phyloP scores from a whole-genome alignment of 2,797 vertebrate genomes.

The Danio jaintianensis region DNA sequence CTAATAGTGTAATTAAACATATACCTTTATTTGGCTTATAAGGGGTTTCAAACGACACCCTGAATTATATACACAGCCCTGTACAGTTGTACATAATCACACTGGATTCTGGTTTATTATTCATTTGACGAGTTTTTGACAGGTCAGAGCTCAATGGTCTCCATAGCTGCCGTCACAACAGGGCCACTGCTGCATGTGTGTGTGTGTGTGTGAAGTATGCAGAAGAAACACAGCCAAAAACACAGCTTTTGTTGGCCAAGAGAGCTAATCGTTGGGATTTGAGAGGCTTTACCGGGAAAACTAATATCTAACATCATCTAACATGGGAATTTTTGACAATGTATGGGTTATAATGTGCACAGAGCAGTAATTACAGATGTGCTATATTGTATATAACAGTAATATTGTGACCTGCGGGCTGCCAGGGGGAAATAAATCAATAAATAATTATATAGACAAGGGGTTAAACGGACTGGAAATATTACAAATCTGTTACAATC shows the following conservation, averaged over 20 bases:
- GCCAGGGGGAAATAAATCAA: neutral
- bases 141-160: neutral
- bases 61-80: neutral
- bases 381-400: neutral
- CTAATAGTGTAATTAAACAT: too few relatives aligned
- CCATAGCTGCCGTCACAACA: neutral
- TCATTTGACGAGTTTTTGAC: neutral
- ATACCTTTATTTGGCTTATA: neutral
- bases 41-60: neutral
- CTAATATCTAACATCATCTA: neutral
- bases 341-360: neutral
- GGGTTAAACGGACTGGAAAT: neutral
- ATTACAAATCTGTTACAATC: neutral
- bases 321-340: neutral
- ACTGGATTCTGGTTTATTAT: neutral
- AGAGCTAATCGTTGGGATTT: neutral
- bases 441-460: slow-evolving; percentile 1
- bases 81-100: neutral
- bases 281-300: neutral
- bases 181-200: neutral
- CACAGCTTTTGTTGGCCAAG: neutral
- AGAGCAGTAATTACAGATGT: neutral
- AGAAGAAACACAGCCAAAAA: neutral
- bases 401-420: neutral
- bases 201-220: neutral